Percentiles rank a stretch among this genome's conserved stretches.
Evolutionary conservation across 2,888 invertebrate species (phyloP).

Genomic region (Steromphala cineraria): DNA sequence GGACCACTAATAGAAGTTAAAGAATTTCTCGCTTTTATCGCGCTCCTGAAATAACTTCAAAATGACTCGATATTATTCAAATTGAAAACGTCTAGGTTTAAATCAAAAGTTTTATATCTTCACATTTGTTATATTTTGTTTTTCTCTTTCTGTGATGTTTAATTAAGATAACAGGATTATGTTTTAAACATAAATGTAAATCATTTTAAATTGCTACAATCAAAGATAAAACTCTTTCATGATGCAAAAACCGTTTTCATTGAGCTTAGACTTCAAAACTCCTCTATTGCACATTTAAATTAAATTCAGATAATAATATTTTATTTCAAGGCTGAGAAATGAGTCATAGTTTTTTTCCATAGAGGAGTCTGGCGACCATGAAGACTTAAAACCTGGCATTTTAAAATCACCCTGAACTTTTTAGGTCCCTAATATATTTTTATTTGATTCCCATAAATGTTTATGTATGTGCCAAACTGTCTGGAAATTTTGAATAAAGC

Average conservation of each 20-base stretch:
- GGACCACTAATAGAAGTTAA: not conserved
- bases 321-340: not conserved
- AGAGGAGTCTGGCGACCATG: not conserved
- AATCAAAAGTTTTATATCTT: not conserved
- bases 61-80: constrained; percentile 6
- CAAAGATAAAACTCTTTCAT: not conserved
- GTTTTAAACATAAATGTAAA: not conserved
- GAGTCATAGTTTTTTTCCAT: not conserved
- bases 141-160: not conserved
- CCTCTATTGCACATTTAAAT: not conserved
- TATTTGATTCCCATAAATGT: not conserved
- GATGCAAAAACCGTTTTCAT: not conserved
- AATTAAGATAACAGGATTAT: constrained; percentile 8
- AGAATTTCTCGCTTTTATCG: not conserved
- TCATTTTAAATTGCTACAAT: not conserved
- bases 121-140: not conserved
- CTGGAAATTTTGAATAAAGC: not conserved
- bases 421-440: not conserved
- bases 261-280: not conserved
- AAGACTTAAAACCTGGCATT: not conserved
- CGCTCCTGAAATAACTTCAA: not conserved
- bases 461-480: not conserved
- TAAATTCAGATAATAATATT: not conserved
- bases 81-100: not conserved
- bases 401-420: not conserved